These are phyloP conservation scores for Hyalella azteca DNA, from an alignment of 2,888 invertebrate genomes.

Conservation along the genomic window DNA sequence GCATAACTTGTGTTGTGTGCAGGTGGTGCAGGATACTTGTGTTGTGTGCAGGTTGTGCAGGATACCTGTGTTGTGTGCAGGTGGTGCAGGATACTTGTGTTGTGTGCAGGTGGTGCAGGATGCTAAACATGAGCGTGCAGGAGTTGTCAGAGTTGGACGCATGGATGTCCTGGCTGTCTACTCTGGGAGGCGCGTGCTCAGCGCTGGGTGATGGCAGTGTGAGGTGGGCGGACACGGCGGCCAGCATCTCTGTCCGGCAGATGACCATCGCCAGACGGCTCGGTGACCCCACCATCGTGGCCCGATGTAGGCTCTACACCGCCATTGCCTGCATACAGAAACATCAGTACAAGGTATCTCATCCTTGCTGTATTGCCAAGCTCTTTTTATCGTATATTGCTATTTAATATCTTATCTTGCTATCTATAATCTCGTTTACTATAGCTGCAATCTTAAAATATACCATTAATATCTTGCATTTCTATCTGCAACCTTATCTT, in stretches of 20 bases:
- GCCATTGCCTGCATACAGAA: constrained; percentile 88
- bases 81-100: not conserved
- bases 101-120: constrained; percentile 16
- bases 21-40: not conserved
- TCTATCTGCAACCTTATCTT: too few species aligned
- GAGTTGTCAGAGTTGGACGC: constrained; percentile 51
- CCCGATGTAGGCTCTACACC: constrained; percentile 84
- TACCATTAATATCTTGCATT: too few species aligned
- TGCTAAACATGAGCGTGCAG: not conserved
- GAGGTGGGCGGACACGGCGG: constrained; percentile 74
- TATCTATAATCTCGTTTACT: not conserved
- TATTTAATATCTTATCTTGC: not conserved
- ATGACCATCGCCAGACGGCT: constrained; percentile 78
- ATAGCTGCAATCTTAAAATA: not conserved
- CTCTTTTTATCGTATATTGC: not conserved
- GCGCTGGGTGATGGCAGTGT: constrained; percentile 78
- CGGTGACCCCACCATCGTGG: constrained; percentile 80
- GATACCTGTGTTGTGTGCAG: not conserved
- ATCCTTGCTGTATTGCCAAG: not conserved
- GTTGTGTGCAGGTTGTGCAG: not conserved
- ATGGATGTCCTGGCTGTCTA: constrained; percentile 77
- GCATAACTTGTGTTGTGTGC: not conserved
- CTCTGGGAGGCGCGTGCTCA: constrained; percentile 94
- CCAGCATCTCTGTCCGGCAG: constrained; percentile 84
- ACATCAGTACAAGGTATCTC: constrained; percentile 67